phyloP scores from a whole-genome alignment of 2,888 invertebrate genomes.

The Druceiella hillmani region DNA sequence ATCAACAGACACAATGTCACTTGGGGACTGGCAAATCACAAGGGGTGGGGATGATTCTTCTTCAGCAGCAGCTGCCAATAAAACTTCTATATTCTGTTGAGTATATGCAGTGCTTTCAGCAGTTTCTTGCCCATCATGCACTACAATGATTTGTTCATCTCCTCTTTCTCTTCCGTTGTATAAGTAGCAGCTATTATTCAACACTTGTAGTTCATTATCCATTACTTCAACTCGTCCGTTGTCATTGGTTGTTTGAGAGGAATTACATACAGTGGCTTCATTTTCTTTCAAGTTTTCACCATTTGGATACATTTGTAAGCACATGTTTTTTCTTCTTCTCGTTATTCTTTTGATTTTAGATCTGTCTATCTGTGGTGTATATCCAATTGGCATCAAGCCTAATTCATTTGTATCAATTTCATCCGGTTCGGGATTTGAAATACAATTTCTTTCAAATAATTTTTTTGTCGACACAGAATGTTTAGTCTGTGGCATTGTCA shows the following conservation, averaged over 20 bases:
- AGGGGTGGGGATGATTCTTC: too few relatives aligned
- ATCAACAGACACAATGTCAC: too few relatives aligned
- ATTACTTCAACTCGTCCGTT: not conserved
- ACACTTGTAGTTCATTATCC: not conserved
- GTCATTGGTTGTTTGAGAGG: not conserved
- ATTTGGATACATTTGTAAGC: too few relatives aligned
- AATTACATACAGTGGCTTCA: too few relatives aligned
- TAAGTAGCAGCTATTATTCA: not conserved
- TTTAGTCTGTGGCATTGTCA: not conserved
- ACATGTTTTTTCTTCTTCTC: not conserved
- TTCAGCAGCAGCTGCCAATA: not conserved
- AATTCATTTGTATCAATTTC: not conserved
- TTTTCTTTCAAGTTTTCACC: too few relatives aligned
- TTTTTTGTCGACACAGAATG: not conserved
- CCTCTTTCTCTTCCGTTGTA: not conserved
- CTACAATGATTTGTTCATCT: not conserved
- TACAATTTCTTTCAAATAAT: constrained; percentile 2
- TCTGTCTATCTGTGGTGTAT: not conserved
- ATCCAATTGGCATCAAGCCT: not conserved
- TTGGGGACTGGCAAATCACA: too few relatives aligned
- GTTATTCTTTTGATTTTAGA: not conserved
- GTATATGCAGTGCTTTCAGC: not conserved
- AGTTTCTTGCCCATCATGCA: not conserved
- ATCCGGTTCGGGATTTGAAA: not conserved
- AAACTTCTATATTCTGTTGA: not conserved